Evolutionary conservation across 35 echinoderm and acorn worm genomes (phyloP).

Genomic region (Ophiothrix spiculata): DNA sequence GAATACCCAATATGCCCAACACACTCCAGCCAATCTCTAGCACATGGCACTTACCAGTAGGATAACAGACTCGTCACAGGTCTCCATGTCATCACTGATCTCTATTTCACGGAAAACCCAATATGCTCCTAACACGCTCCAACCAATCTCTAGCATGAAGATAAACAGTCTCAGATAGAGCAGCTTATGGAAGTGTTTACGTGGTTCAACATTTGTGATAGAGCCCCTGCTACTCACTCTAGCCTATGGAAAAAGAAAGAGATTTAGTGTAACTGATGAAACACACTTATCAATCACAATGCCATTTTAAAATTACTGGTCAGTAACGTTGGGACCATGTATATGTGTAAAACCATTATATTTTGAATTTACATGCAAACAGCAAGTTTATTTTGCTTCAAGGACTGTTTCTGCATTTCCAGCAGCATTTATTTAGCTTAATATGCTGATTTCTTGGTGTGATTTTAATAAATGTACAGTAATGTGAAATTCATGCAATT

Average conservation of each 20-base stretch:
- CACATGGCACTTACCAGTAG: not conserved
- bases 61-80: not conserved
- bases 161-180: constrained; percentile 74
- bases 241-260: not conserved
- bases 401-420: not conserved
- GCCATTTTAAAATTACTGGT: not conserved
- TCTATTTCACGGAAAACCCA: constrained; percentile 68
- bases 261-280: too few relatives aligned
- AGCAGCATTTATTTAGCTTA: not conserved
- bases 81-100: not conserved
- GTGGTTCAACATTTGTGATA: not conserved
- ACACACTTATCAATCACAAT: too few relatives aligned
- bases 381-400: not conserved
- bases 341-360: not conserved
- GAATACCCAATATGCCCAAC: not conserved
- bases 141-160: constrained; percentile 64
- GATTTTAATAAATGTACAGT: not conserved
- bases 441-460: not conserved
- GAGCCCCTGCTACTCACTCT: not conserved
- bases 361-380: too few relatives aligned
- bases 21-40: not conserved
- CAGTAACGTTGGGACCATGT: too few relatives aligned
- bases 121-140: constrained; percentile 62
- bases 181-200: constrained; percentile 2
- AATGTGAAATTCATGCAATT: constrained; percentile 10